Base-by-base conservation (phyloP, 2,113 vertebrate species). In the Rhabdornis inornatus region DNA sequence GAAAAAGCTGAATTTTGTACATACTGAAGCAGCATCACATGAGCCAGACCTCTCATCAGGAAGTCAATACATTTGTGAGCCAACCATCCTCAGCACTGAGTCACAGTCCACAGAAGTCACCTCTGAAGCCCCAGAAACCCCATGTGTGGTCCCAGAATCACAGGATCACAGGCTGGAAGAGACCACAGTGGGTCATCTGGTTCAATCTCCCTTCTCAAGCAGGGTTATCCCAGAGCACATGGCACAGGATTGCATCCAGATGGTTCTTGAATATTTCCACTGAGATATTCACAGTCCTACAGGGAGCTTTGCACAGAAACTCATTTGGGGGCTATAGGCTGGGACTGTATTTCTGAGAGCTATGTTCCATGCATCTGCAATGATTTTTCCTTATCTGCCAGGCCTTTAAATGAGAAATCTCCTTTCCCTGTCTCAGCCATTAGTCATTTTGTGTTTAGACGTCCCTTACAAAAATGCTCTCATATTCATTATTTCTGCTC, bases 241-340 rank as follows among this genome's bases (percentile, higher is more conserved):
- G 17, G 53, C n/a, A 40, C 61, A 68, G 70, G 30, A 68, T 47
- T 53, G 13, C 9, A 60, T 47, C 39, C 16, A 60, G 22, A 14
- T 39, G 9, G 45, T 18, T 66, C 61, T 60, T 40, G 53, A 45
- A 10, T 66, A 68, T 68, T 53, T 68, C 30, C 30, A 47, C 20
- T 60, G 37, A 52, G 6, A 0, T 2, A 17, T 30, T n/a, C 1
- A 2, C 52, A 45, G 15, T 56, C 17, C 28, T 65, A 22, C 21
- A 37, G 21, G 2, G 16, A 85, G 2, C 5, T 47, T 33, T 52
- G 24, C 28, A 55, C 16, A 76, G 24, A 56, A 85, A 53, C 6
- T 4, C 3, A 0, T 33, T n/a, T 44, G 4, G 3, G 6, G 7
- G 3, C 6, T 66, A 35, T 24, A 30, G 27, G 11, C 13, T 60